phyloP scores from a whole-genome alignment of 2,113 vertebrate species.

The Ceyx melanurus region DNA sequence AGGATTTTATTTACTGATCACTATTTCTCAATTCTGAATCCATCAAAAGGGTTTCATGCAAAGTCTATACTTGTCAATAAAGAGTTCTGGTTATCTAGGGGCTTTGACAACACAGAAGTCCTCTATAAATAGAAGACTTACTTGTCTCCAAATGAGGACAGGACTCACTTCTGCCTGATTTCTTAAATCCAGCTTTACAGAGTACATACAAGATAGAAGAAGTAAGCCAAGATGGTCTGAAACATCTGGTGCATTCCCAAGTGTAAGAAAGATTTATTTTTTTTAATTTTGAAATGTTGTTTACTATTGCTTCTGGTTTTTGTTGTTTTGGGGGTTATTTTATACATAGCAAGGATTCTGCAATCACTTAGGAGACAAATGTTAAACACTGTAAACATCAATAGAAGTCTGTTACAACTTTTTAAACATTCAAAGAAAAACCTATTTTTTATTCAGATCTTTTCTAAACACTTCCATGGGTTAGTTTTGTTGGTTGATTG shows the following conservation, averaged over 20 bases:
- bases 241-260: background rate
- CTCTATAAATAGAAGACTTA: background rate
- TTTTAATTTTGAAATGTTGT: background rate
- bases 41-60: background rate
- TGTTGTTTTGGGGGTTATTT: background rate
- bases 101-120: background rate
- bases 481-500: background rate
- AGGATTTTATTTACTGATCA: background rate
- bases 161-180: background rate
- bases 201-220: background rate
- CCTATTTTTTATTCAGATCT: constrained; percentile 29
- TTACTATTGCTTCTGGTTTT: background rate
- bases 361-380: background rate
- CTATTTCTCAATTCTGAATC: background rate
- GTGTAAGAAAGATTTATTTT: background rate
- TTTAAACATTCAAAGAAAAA: constrained; percentile 29
- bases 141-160: background rate
- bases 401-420: background rate
- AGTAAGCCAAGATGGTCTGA: background rate
- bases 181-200: background rate
- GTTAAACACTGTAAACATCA: background rate
- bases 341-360: background rate
- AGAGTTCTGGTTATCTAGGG: background rate
- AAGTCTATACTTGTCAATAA: background rate
- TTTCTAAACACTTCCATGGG: background rate